Percentiles rank a stretch among this genome's conserved stretches.
Conservation (phyloP, 1,140 invertebrate species). For the Steinernema feltiae region DNA sequence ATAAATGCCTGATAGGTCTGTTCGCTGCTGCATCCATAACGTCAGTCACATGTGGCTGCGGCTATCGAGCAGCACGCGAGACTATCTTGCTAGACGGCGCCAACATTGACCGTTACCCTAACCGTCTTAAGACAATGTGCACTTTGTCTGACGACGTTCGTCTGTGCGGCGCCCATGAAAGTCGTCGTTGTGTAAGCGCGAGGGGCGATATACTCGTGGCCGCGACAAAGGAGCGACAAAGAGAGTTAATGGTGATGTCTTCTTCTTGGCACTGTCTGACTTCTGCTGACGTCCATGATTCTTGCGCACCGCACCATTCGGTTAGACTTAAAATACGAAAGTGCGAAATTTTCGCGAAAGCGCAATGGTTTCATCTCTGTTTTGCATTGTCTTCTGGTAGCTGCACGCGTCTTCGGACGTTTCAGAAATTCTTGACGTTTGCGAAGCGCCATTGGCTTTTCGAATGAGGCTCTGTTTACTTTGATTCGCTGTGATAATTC, state of each 20-base stretch:
- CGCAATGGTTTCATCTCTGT: no score
- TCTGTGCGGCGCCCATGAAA: background rate
- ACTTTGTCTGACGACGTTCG: background rate
- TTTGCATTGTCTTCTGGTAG: background rate
- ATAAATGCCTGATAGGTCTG: background rate
- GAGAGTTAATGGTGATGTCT: background rate
- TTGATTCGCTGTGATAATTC: background rate
- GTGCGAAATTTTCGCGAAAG: no score
- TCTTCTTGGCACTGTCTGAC: background rate
- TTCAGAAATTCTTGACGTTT: no score
- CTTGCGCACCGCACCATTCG: no score
- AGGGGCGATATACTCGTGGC: background rate
- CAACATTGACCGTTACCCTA: background rate
- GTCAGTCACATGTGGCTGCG: background rate
- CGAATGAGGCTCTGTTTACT: no score
- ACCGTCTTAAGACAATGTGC: slow-evolving; percentile 7
- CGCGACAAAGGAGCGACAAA: background rate
- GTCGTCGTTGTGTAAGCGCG: background rate
- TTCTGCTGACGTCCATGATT: no score
- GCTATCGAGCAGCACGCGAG: background rate
- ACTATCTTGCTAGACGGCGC: background rate
- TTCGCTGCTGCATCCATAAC: background rate
- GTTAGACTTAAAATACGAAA: no score
- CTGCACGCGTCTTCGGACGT: no score
- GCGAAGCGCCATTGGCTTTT: no score